Base-by-base conservation (phyloP, 2,888 invertebrate species). In the Physocephala rufipes region DNA sequence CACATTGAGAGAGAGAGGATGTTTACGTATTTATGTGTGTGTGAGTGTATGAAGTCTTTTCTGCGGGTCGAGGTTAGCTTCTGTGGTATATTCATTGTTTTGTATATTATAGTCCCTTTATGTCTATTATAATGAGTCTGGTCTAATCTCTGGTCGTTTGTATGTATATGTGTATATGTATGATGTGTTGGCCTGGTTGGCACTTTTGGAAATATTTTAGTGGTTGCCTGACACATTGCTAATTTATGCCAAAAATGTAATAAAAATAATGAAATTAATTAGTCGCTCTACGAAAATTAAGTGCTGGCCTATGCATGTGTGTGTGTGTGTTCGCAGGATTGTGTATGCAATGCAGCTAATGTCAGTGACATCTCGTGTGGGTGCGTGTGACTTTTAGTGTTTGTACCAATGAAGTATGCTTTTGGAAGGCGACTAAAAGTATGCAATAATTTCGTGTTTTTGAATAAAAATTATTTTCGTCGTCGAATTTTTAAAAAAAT, bases 181-280 rank as follows among this genome's bases (percentile, higher is more conserved):
- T 45, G 12, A 16, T 43, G 16, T 15, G 26, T 63, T 1, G 61
- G 24, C 28, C 13, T 28, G 19, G 1, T 53, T 51, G 5, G 21
- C 19, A 9, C 53, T 53, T 53, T 15, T 53, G 53, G 53, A 5
- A 53, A 9, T 21, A 19, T 21, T 21, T 21, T 21, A 53, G 53
- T 53, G 12, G 53, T 24, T 53, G 12, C n/a, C 43, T 61, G 26
- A 16, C 21, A 55, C 21, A 15, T 19, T 30, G 61, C 61, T 30
- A 30, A 61, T 30, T 30, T 61, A n/a, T n/a, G 28, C 59, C 7
- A 61, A 30, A 30, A 61, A 59, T n/a, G n/a, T 19, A 61, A 61
- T n/a, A 4, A n/a, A 61, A 61, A n/a, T 19, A 61, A 61, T 36
- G 19, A 61, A 30, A 55, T 4, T 21, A 15, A 55, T 36, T 36